Evolutionary conservation across 2,888 invertebrate genomes (phyloP).

Genomic region (Pediacus dermestoides): DNA sequence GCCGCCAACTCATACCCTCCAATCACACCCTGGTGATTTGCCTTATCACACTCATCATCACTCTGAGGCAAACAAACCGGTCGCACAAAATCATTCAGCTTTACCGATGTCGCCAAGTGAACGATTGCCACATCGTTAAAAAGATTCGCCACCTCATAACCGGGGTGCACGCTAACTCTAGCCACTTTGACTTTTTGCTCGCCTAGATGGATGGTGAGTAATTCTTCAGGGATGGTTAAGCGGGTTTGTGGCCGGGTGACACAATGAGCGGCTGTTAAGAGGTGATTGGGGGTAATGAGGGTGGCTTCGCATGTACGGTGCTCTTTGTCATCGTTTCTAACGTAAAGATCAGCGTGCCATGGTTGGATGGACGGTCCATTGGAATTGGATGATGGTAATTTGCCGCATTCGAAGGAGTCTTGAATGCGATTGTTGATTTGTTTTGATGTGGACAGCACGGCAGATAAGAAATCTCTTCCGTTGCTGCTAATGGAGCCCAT

Average conservation of each 20-base stretch:
- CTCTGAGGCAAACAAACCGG: constrained; percentile 56
- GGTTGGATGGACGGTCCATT: constrained; percentile 16
- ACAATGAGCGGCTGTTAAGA: constrained; percentile 34
- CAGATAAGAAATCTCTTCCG: constrained; percentile 22
- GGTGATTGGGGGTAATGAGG: constrained; percentile 25
- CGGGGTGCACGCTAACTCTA: constrained; percentile 52
- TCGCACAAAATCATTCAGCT: constrained; percentile 52
- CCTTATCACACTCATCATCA: constrained; percentile 7
- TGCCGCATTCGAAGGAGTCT: constrained; percentile 17
- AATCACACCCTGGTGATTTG: constrained; percentile 13
- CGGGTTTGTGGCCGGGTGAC: constrained; percentile 27
- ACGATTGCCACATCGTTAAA: constrained; percentile 54
- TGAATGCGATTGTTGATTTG: constrained; percentile 8
- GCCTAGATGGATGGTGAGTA: constrained; percentile 21
- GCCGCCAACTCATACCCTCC: constrained; percentile 24
- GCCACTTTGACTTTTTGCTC: constrained; percentile 40
- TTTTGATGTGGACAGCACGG: constrained; percentile 10
- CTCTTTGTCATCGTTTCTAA: constrained; percentile 16
- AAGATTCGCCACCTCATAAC: constrained; percentile 54
- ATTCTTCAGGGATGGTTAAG: constrained; percentile 16
- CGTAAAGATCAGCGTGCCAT: constrained; percentile 25
- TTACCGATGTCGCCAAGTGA: constrained; percentile 49
- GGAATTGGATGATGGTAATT: constrained; percentile 6
- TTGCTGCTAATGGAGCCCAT: too few species aligned
- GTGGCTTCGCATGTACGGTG: constrained; percentile 27